Conservation (phyloP, 1,140 invertebrate genomes). For the Eriocheir sinensis region DNA sequence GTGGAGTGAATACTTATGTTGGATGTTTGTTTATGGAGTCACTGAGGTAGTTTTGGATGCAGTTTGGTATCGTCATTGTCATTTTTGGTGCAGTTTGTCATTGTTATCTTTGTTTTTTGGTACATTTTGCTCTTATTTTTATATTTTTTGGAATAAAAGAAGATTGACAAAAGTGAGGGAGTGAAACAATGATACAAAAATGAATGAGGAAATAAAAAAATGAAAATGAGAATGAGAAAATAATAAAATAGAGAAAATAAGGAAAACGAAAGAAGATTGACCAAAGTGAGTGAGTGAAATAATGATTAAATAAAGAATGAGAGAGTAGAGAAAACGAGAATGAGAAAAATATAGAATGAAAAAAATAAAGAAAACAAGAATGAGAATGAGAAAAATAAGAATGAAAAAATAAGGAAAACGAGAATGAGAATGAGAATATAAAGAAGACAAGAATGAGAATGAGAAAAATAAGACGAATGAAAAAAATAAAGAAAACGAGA, state of each 20-base stretch:
- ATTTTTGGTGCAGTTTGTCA: no score
- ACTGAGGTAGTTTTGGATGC: no score
- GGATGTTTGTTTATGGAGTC: no score
- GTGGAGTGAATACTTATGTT: no score
- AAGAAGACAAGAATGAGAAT: background rate
- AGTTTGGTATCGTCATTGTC: no score
- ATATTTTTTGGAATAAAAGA: no score
- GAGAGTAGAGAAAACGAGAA: background rate
- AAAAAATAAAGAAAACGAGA: slow-evolving; percentile 21
- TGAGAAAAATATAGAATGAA: slow-evolving; percentile 10
- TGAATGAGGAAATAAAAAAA: slow-evolving; percentile 49
- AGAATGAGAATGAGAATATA: background rate
- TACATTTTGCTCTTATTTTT: no score
- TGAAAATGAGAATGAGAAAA: slow-evolving; percentile 35
- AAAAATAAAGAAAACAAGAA: slow-evolving; percentile 29
- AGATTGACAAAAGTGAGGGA: slow-evolving; percentile 6
- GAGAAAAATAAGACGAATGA: background rate
- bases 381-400: slow-evolving; percentile 46
- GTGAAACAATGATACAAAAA: slow-evolving; percentile 46
- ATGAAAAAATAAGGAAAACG: background rate
- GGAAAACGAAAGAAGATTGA: background rate
- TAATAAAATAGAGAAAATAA: background rate
- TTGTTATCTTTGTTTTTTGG: no score
- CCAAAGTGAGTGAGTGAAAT: background rate
- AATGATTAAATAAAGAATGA: background rate